Conservation (phyloP, 2,888 invertebrate genomes). For the Phalangium opilio region DNA sequence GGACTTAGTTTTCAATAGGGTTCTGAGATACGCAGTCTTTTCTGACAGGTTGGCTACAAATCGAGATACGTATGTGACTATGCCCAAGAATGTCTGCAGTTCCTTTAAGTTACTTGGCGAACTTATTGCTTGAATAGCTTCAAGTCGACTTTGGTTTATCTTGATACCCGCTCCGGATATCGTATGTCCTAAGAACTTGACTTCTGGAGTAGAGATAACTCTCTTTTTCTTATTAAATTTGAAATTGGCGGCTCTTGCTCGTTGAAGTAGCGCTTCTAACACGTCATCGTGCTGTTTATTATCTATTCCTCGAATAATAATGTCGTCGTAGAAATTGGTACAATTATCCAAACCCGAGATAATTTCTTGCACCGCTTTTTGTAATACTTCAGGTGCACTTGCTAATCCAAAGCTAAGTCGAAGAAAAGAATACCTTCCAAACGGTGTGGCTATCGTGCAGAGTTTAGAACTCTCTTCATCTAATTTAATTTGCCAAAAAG, state of each 20-base stretch:
- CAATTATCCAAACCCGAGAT: background rate
- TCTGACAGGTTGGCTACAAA: too few relatives aligned
- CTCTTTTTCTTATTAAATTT: conserved; percentile 4
- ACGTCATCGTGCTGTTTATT: conserved; percentile 3
- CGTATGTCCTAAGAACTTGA: conserved; percentile 7
- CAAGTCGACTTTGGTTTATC: background rate
- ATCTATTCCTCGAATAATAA: too few relatives aligned
- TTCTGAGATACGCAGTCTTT: too few relatives aligned
- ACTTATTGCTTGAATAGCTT: conserved; percentile 1
- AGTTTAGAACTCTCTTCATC: conserved; percentile 24
- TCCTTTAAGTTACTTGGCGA: conserved; percentile 2
- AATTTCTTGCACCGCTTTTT: conserved; percentile 15
- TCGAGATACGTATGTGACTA: conserved; percentile 2
- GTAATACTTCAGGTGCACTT: conserved; percentile 27
- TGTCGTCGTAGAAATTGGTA: too few relatives aligned
- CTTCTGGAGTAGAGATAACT: background rate
- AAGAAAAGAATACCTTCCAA: too few relatives aligned
- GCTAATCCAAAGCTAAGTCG: too few relatives aligned
- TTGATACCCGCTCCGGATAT: conserved; percentile 2
- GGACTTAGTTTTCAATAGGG: too few relatives aligned
- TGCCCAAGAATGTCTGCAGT: conserved; percentile 5
- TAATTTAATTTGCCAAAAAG: conserved; percentile 29
- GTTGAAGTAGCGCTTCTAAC: conserved; percentile 3
- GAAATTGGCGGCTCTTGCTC: background rate
- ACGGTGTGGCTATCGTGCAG: conserved; percentile 27